Conservation (phyloP, 2,888 invertebrate genomes). For the Lepetodrilus schrolli region DNA sequence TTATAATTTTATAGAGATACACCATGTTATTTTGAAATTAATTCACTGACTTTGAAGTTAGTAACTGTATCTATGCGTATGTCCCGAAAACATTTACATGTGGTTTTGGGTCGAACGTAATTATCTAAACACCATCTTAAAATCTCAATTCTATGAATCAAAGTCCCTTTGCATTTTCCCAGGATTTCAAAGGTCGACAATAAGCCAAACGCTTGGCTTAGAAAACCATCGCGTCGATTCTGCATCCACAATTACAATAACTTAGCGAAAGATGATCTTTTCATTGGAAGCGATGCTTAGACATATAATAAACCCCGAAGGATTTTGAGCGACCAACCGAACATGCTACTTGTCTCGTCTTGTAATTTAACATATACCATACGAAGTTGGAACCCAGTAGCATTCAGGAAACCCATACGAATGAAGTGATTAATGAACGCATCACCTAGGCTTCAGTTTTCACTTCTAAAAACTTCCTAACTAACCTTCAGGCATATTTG, state of each 20-base stretch:
- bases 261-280: constrained; percentile 24
- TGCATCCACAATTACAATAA: background rate
- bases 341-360: background rate
- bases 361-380: constrained; percentile 28
- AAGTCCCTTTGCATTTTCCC: background rate
- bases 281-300: background rate
- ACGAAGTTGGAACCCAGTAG: background rate
- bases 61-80: too few species aligned
- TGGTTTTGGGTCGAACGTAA: too few species aligned
- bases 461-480: background rate
- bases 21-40: too few species aligned
- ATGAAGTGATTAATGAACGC: constrained; percentile 23
- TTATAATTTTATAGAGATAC: too few species aligned
- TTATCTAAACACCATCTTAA: too few species aligned
- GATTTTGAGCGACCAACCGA: constrained; percentile 6
- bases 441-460: background rate
- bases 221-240: background rate
- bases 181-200: constrained; percentile 7
- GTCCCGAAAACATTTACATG: too few species aligned
- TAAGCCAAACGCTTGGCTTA: constrained; percentile 5
- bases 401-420: background rate
- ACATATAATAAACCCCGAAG: constrained; percentile 18
- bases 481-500: background rate
- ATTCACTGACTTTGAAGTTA: too few species aligned
- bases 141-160: background rate